Evolutionary conservation across 2,113 vertebrate genomes (phyloP).

Genomic region (Aix galericulata): DNA sequence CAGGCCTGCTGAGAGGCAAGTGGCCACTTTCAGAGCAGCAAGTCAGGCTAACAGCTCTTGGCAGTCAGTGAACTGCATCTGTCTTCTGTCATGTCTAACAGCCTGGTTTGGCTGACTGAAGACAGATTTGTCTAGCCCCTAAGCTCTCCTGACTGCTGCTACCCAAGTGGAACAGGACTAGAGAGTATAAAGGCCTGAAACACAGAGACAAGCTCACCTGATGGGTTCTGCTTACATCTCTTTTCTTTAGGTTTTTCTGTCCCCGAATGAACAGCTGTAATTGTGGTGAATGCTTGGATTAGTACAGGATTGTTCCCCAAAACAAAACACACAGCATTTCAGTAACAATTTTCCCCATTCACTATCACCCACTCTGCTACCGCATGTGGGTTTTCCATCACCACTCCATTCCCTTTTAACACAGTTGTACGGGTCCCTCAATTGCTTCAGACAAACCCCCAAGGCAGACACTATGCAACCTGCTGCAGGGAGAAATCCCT

Average conservation of each 20-base stretch:
- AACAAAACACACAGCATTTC: not conserved
- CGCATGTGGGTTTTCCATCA: not conserved
- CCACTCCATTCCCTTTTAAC: not conserved
- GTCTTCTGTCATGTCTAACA: not conserved
- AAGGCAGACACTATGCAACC: not conserved
- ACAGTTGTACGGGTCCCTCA: not conserved
- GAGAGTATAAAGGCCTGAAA: conserved; percentile 29
- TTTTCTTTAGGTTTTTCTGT: conserved; percentile 72
- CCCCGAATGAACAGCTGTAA: conserved; percentile 69
- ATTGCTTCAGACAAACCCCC: not conserved
- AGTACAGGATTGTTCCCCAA: conserved; percentile 8
- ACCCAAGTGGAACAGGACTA: not conserved
- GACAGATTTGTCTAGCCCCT: not conserved
- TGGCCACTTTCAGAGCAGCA: not conserved
- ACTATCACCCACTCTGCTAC: not conserved
- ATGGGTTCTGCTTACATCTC: conserved; percentile 71
- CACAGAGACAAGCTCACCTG: conserved; percentile 67
- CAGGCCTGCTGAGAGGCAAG: not conserved
- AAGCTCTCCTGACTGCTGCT: not conserved
- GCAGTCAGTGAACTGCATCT: not conserved
- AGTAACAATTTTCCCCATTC: not conserved
- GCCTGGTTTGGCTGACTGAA: not conserved
- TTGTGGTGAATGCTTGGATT: conserved; percentile 57
- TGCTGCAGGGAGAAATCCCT: not conserved
- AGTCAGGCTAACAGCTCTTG: not conserved